Evolutionary conservation across 1,140 invertebrate species (phyloP), one percentile per base, ranked within the genome.

Genomic region (Chironomus tepperi): DNA sequence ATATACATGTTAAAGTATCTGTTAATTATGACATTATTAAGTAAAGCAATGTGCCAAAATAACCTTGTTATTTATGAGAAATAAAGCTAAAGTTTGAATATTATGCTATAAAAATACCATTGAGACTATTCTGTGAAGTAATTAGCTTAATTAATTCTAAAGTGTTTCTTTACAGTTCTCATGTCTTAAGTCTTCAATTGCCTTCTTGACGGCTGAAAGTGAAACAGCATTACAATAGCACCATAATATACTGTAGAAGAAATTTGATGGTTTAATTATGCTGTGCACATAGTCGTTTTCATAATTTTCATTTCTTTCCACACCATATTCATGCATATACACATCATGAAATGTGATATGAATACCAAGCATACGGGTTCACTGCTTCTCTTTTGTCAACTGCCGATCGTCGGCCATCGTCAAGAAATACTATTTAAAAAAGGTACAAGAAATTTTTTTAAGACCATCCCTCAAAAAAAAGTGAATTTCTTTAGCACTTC

Each of bases 31-130:
- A 57, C 9, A 12, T 67, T 19, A 16, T 18, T 21, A 70, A 70
- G 9, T 70, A 16, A 19, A 18, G 65, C 65, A 70, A 70, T 70
- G 65, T 70, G 65, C 65, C 65, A 57, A 57, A 57, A 57, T 57
- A n/a, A 57, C 47, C 47, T 57, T 57, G 47, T 57, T 57, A 57
- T 57, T 57, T 57, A 57, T 57, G 47, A 57, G 47, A 57, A 57
- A 70, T 18, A 34, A 34, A 34, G 5, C 24, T 34, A 2, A 34
- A 34, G 2, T 34, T 34, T 34, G 24, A 34, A 34, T 34, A 34
- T 34, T 34, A 34, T 34, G 24, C 24, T 34, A 34, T 2, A 34
- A 34, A 34, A 34, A 1, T 34, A 2, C 24, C 24, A 34, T 34
- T 34, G 24, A 34, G 24, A 34, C 5, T 34, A 34, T 34, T 34